These are phyloP conservation scores for Solenodon paradoxus DNA, from an alignment of 2,113 vertebrate genomes.

Conservation along the genomic window DNA sequence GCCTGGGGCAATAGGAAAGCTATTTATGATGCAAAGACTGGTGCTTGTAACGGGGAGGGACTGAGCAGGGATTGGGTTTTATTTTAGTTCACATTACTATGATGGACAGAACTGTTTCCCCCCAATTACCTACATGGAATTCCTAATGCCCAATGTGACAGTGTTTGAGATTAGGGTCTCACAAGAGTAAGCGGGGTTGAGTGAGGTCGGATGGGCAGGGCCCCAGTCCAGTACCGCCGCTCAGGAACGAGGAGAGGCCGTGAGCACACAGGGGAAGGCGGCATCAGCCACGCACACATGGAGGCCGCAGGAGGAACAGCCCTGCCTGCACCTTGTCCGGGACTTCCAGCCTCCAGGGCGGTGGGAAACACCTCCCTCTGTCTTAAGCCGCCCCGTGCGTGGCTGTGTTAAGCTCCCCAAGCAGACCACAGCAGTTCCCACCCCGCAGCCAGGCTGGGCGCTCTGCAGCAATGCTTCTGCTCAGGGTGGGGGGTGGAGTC, in stretches of 20 bases:
- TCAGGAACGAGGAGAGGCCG: not conserved
- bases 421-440: too few species aligned
- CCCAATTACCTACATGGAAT: not conserved
- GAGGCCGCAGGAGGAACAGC: too few species aligned
- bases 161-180: not conserved
- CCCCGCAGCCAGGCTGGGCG: too few species aligned
- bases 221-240: too few species aligned
- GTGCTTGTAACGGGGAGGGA: too few species aligned
- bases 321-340: not conserved
- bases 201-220: not conserved
- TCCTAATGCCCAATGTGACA: not conserved
- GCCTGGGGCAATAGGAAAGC: not conserved
- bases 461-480: not conserved
- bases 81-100: not conserved
- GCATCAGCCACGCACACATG: too few species aligned
- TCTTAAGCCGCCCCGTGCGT: too few species aligned
- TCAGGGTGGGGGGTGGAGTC: not conserved
- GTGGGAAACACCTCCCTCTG: too few species aligned
- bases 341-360: not conserved
- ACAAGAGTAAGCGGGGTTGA: not conserved
- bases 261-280: not conserved
- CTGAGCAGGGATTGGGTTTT: not conserved
- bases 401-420: too few species aligned
- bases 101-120: not conserved
- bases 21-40: not conserved